These are phyloP conservation scores for Hecatera dysodea DNA, from an alignment of 2,888 invertebrate genomes.

Conservation along the genomic window DNA sequence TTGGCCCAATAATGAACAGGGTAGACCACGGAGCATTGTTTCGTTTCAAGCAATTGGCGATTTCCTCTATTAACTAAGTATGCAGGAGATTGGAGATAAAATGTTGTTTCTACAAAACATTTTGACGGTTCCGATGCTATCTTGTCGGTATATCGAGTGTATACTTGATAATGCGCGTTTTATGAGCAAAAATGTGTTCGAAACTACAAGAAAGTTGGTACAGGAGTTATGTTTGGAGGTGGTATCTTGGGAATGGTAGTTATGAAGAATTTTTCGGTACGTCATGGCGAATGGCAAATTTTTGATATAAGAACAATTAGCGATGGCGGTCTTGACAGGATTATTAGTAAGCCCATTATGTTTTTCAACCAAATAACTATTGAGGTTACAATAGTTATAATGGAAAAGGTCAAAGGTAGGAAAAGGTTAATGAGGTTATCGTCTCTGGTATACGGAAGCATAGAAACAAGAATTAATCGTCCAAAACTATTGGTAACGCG, in stretches of 20 bases:
- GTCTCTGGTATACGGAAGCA: neutral
- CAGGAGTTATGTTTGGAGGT: slow-evolving; percentile 26
- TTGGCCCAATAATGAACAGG: slow-evolving; percentile 60
- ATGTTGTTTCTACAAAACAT: slow-evolving; percentile 83
- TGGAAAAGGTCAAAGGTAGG: neutral
- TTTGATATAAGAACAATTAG: neutral
- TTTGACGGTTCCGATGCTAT: slow-evolving; percentile 80
- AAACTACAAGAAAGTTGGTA: slow-evolving; percentile 48
- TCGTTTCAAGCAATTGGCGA: slow-evolving; percentile 85
- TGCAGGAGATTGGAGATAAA: slow-evolving; percentile 83
- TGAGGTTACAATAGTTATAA: neutral
- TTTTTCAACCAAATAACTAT: neutral
- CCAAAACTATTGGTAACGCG: neutral
- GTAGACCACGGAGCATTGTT: slow-evolving; percentile 75
- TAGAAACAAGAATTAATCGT: neutral
- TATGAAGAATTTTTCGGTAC: neutral
- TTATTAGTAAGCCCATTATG: neutral
- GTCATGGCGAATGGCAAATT: neutral
- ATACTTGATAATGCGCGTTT: slow-evolving; percentile 62
- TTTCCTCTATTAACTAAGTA: slow-evolving; percentile 86
- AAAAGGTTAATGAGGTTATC: slow-evolving; percentile 5
- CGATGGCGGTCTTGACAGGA: neutral
- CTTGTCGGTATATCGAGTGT: slow-evolving; percentile 61
- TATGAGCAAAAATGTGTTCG: slow-evolving; percentile 57
- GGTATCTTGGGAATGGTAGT: slow-evolving; percentile 8